Percentiles rank a stretch among this genome's conserved stretches.
phyloP scores from a whole-genome alignment of 2,888 invertebrate genomes.

The Melinaea menophilus region DNA sequence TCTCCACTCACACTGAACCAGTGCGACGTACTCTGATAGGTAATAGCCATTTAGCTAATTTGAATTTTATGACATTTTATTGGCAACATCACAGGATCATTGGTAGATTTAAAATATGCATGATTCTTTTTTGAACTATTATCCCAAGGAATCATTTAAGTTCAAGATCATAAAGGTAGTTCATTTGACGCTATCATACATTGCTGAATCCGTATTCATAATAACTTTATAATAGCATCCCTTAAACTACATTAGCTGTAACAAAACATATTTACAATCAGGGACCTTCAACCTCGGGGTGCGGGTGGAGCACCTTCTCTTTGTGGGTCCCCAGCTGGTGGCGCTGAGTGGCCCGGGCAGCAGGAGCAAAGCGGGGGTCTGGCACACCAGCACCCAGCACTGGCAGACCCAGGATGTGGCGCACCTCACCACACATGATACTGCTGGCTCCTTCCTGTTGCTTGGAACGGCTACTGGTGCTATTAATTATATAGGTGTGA shows the following conservation, averaged over 20 bases:
- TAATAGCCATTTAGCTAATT: conserved; percentile 33
- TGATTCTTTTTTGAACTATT: too few relatives aligned
- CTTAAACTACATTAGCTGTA: not conserved
- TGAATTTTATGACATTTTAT: too few relatives aligned
- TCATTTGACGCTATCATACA: too few relatives aligned
- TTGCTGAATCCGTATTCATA: too few relatives aligned
- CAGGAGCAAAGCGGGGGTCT: conserved; percentile 93
- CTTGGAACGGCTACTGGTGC: conserved; percentile 98
- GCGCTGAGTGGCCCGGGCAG: conserved; percentile 85
- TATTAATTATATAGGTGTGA: conserved; percentile 95
- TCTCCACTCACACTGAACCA: conserved; percentile 72
- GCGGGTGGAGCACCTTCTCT: conserved; percentile 96
- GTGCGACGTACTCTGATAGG: conserved; percentile 70
- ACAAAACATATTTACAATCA: conserved; percentile 41
- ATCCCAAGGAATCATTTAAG: too few relatives aligned
- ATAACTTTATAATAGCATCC: too few relatives aligned
- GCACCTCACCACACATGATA: conserved; percentile 96
- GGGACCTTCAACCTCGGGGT: conserved; percentile 95
- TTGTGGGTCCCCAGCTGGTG: conserved; percentile 98
- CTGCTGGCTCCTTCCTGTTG: conserved; percentile 96
- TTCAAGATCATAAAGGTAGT: too few relatives aligned
- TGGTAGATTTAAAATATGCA: too few relatives aligned
- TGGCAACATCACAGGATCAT: too few relatives aligned
- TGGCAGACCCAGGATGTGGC: conserved; percentile 98
- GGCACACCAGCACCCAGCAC: conserved; percentile 99